A percentile compares a stretch with the other conserved stretches of the same genome.
Evolutionary conservation across 2,113 vertebrate genomes (phyloP).

Genomic region (Hylia prasina): DNA sequence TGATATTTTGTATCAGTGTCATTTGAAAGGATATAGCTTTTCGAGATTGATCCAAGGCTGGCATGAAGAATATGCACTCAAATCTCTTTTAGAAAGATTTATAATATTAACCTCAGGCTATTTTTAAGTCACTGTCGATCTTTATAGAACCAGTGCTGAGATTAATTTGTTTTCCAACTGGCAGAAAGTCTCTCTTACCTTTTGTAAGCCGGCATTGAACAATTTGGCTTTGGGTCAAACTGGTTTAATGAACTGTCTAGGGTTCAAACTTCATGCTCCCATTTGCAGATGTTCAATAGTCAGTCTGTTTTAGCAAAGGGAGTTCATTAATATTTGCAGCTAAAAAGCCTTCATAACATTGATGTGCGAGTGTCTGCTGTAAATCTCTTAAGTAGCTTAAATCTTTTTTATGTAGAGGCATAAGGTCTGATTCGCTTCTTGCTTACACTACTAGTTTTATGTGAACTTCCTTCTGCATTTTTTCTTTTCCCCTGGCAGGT

Average conservation of each 20-base stretch:
- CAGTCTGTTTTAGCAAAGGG: conserved; percentile 50
- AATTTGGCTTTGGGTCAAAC: conserved; percentile 73
- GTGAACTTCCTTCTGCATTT: neutral
- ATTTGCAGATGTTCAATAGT: conserved; percentile 57
- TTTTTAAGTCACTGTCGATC: conserved; percentile 75
- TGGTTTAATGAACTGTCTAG: conserved; percentile 65
- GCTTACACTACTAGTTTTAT: neutral
- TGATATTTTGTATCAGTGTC: conserved; percentile 64
- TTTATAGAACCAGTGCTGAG: conserved; percentile 73
- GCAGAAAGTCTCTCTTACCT: conserved; percentile 71
- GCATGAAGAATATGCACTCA: conserved; percentile 77
- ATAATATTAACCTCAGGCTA: conserved; percentile 81
- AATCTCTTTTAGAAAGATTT: conserved; percentile 80
- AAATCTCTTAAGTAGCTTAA: conserved; percentile 52
- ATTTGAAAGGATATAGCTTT: conserved; percentile 70
- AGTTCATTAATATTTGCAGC: conserved; percentile 50
- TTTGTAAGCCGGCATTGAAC: conserved; percentile 73
- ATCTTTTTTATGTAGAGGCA: conserved; percentile 6
- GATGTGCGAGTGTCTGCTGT: neutral
- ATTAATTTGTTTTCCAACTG: conserved; percentile 76
- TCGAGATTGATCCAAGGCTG: conserved; percentile 69
- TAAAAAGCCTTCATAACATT: conserved; percentile 59
- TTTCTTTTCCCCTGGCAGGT: neutral
- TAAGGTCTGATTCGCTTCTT: neutral
- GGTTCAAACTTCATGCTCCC: conserved; percentile 51